Conservation (phyloP, 2,113 vertebrate species). For the Puntigrus tetrazona region DNA sequence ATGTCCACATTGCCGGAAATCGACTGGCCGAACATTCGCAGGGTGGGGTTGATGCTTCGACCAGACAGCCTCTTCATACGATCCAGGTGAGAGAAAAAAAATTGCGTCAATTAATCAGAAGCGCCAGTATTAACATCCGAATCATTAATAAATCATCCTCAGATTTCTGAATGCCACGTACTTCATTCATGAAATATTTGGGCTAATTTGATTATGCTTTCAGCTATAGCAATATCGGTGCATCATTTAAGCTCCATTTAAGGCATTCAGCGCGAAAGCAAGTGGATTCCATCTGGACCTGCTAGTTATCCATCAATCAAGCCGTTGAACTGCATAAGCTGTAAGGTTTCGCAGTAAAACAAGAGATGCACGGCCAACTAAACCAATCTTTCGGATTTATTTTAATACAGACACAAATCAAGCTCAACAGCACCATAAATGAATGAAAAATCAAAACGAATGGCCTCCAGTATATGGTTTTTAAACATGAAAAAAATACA, state of each 20-base stretch:
- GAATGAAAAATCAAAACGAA: not conserved
- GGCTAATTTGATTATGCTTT: not conserved
- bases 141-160: not conserved
- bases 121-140: not conserved
- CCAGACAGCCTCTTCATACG: constrained; percentile 86
- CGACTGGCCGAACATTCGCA: constrained; percentile 97
- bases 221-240: not conserved
- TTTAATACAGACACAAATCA: not conserved
- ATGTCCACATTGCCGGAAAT: constrained; percentile 95
- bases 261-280: not conserved
- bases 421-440: not conserved
- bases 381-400: not conserved
- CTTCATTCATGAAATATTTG: not conserved
- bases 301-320: not conserved
- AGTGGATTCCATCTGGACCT: not conserved
- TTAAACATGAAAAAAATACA: too few species aligned
- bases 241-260: constrained; percentile 7
- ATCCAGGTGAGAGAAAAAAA: constrained; percentile 63
- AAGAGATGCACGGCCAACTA: not conserved
- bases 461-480: not conserved
- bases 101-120: not conserved
- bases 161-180: not conserved
- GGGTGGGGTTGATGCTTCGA: constrained; percentile 77
- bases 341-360: not conserved
- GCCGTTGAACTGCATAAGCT: not conserved